Evolutionary conservation across 2,797 vertebrate species (phyloP).

Genomic region (Anabacerthia variegaticeps): DNA sequence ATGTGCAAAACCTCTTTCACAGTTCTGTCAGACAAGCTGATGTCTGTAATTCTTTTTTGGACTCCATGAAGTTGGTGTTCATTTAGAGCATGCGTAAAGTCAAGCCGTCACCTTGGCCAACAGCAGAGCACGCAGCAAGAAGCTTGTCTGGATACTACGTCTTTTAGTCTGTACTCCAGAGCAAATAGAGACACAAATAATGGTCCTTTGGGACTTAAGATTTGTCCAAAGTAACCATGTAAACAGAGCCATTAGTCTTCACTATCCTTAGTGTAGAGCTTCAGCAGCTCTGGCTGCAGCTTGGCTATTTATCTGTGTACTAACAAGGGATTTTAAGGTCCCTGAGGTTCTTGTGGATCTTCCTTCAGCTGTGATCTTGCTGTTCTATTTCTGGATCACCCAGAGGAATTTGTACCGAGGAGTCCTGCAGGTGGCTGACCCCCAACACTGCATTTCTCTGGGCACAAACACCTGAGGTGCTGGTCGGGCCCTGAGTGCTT

Average conservation of each 20-base stretch:
- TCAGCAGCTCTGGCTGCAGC: not conserved
- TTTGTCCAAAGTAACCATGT: not conserved
- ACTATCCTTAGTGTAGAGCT: not conserved
- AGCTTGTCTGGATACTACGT: not conserved
- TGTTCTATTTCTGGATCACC: not conserved
- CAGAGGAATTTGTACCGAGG: not conserved
- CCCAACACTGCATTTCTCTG: rapidly evolving
- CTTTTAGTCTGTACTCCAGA: not conserved
- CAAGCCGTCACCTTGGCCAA: not conserved
- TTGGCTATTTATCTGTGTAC: not conserved
- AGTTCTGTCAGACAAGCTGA: not conserved
- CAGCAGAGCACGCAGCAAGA: not conserved
- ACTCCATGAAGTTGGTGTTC: not conserved
- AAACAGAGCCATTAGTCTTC: not conserved
- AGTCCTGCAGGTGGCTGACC: not conserved
- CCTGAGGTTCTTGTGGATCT: not conserved
- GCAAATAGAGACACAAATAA: not conserved
- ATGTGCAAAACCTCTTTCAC: not conserved
- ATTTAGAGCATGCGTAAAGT: not conserved
- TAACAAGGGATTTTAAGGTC: not conserved
- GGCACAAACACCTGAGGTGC: not conserved
- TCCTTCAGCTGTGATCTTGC: not conserved
- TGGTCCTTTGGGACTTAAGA: not conserved
- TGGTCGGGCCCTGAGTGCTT: not conserved
- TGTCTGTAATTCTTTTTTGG: not conserved